Evolutionary conservation across 2,797 vertebrate genomes (phyloP), one percentile per base, ranked within the genome.

Genomic region (Girardinus metallicus): DNA sequence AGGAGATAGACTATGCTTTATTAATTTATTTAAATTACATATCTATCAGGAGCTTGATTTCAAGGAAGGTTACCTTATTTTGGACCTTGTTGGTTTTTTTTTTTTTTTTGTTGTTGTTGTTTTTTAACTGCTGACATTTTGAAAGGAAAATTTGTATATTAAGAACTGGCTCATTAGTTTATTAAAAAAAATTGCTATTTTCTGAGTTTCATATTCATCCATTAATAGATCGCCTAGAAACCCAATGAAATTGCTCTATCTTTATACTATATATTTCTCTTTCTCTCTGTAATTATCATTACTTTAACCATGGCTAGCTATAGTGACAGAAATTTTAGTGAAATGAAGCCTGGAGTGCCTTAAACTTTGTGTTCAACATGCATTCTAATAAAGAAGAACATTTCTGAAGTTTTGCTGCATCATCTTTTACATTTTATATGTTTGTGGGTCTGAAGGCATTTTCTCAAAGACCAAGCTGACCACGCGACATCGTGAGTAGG

Each of bases 401-500:
- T 36, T 60, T 64, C 6, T 9, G 6, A 34, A 66, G 3, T 3
- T 66, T 66, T 66, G 21, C 64, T 39, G 36, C 11, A 10, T 39
- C 21, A 12, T 41, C 9, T 68, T 68, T 41, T 68, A 26, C 36
- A 12, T 11, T 4, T 23, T 26, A 23, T 68, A 73, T 34, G 44
- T 34, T 49, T 75, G 64, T 78, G 80, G 34, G 75, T 78, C 46
- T 78, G 72, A 76, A 23, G 26, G 39, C 71, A 74, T 80, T 78
- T 81, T 53, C 73, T 87, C 34, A 64, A 26, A 73, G 77, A 85
- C 73, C 84, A 73, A 81, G 47, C 75, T 83, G 86, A 75, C 87
- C 90, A 92, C 80, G 73, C 89, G 87, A 74, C 51, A 7, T 74
- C 21, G n/a, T 23, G 26, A 39, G 76, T 90, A 92, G 85, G 78